A percentile compares a stretch with the other conserved stretches of the same genome.
Conservation (phyloP, 1,140 invertebrate genomes). For the Drosophila kurseongensis region DNA sequence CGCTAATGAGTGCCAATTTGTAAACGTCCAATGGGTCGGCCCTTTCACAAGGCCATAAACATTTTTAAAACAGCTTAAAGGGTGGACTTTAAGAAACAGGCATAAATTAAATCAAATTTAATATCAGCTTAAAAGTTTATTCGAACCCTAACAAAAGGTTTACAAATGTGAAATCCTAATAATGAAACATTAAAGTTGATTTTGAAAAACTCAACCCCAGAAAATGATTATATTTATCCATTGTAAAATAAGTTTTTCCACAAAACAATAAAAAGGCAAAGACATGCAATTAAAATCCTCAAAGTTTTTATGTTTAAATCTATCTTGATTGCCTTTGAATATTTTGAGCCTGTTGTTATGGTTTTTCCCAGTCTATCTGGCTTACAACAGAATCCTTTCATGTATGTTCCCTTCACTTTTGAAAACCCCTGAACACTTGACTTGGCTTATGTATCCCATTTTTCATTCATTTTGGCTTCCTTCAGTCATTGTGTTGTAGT, state of each 20-base stretch:
- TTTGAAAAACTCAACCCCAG: too few relatives aligned
- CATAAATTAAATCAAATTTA: background rate
- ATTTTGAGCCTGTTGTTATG: background rate
- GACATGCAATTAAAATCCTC: background rate
- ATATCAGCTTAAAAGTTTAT: too few relatives aligned
- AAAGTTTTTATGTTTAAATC: background rate
- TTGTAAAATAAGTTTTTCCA: too few relatives aligned
- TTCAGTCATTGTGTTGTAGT: constrained; percentile 25
- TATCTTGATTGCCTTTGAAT: background rate
- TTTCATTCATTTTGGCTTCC: constrained; percentile 35
- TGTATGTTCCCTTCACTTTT: background rate
- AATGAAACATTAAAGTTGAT: background rate
- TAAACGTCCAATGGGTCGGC: constrained; percentile 5
- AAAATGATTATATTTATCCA: too few relatives aligned
- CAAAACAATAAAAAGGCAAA: background rate
- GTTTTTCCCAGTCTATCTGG: background rate
- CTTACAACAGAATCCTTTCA: constrained; percentile 5
- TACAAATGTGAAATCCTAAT: background rate
- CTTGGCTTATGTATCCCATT: constrained; percentile 11
- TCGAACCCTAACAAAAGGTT: too few relatives aligned
- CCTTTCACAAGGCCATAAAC: constrained; percentile 6
- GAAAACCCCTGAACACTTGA: constrained; percentile 18
- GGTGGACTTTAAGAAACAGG: background rate
- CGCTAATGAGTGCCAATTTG: constrained; percentile 71
- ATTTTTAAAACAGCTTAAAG: constrained; percentile 8